Evolutionary conservation across 2,888 invertebrate genomes (phyloP).

Genomic region (Peribatodes rhomboidaria): DNA sequence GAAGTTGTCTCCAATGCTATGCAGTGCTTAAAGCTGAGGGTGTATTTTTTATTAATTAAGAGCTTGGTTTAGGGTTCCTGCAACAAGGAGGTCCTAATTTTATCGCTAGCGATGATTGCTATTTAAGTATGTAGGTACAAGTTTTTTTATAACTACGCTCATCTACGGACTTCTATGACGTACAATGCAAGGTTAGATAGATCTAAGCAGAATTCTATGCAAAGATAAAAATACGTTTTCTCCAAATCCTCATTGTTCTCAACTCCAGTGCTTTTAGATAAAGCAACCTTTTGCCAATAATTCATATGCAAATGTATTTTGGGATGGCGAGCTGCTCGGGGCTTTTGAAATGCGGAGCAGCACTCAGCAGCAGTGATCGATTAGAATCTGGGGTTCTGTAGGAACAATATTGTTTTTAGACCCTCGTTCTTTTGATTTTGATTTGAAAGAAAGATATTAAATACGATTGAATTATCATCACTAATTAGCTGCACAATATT

Average conservation of each 20-base stretch:
- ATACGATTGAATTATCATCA: no score
- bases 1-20: constrained; percentile 49
- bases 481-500: no score
- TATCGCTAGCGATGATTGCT: no score
- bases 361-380: constrained; percentile 33
- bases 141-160: no score
- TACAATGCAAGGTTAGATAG: neutral
- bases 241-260: constrained; percentile 23
- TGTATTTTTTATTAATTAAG: constrained; percentile 40
- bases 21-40: constrained; percentile 42
- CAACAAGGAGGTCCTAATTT: no score
- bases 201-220: neutral
- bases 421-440: neutral
- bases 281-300: constrained; percentile 28
- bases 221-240: constrained; percentile 13
- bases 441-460: no score
- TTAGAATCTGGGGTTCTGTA: constrained; percentile 11
- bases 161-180: neutral
- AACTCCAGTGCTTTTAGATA: constrained; percentile 16
- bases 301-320: constrained; percentile 32
- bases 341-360: constrained; percentile 9
- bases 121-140: no score
- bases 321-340: neutral
- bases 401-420: neutral
- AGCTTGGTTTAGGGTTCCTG: constrained; percentile 1